These are phyloP conservation scores for Petrosia ficiformis DNA, from an alignment of 37 sponge, comb jelly and placozoan genomes.

Conservation along the genomic window DNA sequence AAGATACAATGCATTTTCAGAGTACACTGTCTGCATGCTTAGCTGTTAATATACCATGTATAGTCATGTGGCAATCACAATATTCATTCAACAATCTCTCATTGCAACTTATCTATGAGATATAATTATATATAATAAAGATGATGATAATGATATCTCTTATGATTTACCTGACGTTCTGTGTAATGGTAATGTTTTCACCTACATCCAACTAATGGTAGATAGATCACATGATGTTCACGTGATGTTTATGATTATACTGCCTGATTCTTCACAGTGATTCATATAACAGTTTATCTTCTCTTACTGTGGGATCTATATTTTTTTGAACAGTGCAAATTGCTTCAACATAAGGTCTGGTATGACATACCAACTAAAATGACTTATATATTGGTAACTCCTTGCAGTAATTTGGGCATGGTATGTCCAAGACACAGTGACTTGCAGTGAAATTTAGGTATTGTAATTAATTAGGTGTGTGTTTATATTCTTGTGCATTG, in stretches of 20 bases:
- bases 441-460: too few relatives aligned
- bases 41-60: conserved; percentile 61
- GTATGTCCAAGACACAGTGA: too few relatives aligned
- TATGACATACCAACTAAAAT: too few relatives aligned
- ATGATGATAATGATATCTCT: background rate
- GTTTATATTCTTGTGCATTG: too few relatives aligned
- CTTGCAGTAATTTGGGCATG: too few relatives aligned
- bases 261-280: conserved; percentile 21
- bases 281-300: too few relatives aligned
- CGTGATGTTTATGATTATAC: conserved; percentile 23
- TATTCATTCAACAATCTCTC: conserved; percentile 68
- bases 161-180: conserved; percentile 66
- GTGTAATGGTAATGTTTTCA: conserved; percentile 67
- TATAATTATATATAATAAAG: background rate
- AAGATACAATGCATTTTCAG: conserved; percentile 22
- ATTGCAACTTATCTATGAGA: conserved; percentile 61
- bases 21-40: conserved; percentile 42
- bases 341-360: too few relatives aligned
- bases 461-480: too few relatives aligned
- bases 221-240: conserved; percentile 56
- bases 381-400: too few relatives aligned
- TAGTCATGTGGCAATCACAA: conserved; percentile 71
- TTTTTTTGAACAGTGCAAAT: too few relatives aligned
- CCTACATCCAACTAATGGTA: conserved; percentile 74
- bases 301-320: too few relatives aligned